phyloP scores from a whole-genome alignment of 1,140 invertebrate genomes.

The Riptortus pedestris region DNA sequence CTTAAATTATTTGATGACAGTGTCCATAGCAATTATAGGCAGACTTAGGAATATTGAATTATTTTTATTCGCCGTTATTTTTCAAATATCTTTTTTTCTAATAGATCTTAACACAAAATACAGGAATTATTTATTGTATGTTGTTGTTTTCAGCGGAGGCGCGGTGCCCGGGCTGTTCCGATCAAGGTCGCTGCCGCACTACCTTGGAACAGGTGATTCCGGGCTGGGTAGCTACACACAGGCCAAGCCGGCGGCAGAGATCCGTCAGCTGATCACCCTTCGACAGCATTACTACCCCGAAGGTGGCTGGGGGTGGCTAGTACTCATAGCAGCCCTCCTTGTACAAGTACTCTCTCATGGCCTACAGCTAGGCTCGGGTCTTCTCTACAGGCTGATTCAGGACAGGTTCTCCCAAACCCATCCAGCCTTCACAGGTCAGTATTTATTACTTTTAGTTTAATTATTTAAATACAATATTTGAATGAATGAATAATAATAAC shows the following conservation, averaged over 20 bases:
- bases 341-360: slow-evolving; percentile 44
- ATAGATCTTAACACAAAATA: too few relatives aligned
- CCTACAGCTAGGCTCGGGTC: slow-evolving; percentile 40
- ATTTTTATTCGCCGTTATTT: too few relatives aligned
- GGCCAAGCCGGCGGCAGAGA: slow-evolving; percentile 31
- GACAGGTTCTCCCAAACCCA: slow-evolving; percentile 30
- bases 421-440: slow-evolving; percentile 18
- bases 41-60: too few relatives aligned
- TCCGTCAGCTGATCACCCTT: slow-evolving; percentile 35
- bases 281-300: slow-evolving; percentile 54
- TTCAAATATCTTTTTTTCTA: too few relatives aligned
- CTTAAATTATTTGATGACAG: too few relatives aligned
- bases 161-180: slow-evolving; percentile 35
- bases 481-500: too few relatives aligned
- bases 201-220: slow-evolving; percentile 32
- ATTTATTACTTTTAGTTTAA: too few relatives aligned
- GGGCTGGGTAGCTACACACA: slow-evolving; percentile 35
- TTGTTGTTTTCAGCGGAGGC: slow-evolving; percentile 33
- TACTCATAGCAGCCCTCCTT: slow-evolving; percentile 42
- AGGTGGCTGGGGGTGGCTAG: slow-evolving; percentile 56
- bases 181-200: slow-evolving; percentile 40
- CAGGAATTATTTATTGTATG: not conserved
- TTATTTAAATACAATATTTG: too few relatives aligned
- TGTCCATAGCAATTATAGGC: too few relatives aligned
- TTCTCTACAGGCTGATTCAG: slow-evolving; percentile 34